Percentiles rank a stretch among this genome's conserved stretches.
Conservation (phyloP, 2,113 vertebrate genomes). For the Anguilla rostrata region DNA sequence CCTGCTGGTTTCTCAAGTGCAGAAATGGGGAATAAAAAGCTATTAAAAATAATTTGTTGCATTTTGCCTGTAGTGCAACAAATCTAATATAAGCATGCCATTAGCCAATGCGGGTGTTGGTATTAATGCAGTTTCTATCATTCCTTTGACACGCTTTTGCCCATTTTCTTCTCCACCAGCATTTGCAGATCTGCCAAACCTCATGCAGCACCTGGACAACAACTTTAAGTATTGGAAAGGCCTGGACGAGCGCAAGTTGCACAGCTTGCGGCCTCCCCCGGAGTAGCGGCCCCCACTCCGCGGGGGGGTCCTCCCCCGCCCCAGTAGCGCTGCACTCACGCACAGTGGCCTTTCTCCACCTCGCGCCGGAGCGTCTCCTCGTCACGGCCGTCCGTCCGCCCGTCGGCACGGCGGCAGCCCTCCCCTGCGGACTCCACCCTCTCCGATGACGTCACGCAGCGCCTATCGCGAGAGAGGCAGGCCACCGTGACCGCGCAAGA, state of each 20-base stretch:
- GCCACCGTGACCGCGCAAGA: conserved; percentile 28
- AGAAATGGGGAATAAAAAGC: too few relatives aligned
- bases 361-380: conserved; percentile 43
- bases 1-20: too few relatives aligned
- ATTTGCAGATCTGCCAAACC: conserved; percentile 91
- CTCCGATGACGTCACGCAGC: conserved; percentile 48
- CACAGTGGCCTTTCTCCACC: conserved; percentile 37
- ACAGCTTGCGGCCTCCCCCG: conserved; percentile 82
- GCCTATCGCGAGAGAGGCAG: conserved; percentile 27
- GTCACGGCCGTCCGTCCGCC: conserved; percentile 32
- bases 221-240: conserved; percentile 99
- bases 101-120: too few relatives aligned
- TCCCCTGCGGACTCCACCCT: conserved; percentile 49
- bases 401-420: conserved; percentile 60
- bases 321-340: conserved; percentile 28
- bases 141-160: not conserved
- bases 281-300: conserved; percentile 63
- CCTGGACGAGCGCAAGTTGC: conserved; percentile 84
- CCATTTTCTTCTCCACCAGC: conserved; percentile 59
- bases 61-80: too few relatives aligned
- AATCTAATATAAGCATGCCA: too few relatives aligned
- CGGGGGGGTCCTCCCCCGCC: conserved; percentile 44
- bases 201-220: conserved; percentile 94
- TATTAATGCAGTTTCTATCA: too few relatives aligned
- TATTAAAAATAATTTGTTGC: too few relatives aligned